Evolutionary conservation across 2,888 invertebrate genomes (phyloP).

Genomic region (Drosophila longiperda): DNA sequence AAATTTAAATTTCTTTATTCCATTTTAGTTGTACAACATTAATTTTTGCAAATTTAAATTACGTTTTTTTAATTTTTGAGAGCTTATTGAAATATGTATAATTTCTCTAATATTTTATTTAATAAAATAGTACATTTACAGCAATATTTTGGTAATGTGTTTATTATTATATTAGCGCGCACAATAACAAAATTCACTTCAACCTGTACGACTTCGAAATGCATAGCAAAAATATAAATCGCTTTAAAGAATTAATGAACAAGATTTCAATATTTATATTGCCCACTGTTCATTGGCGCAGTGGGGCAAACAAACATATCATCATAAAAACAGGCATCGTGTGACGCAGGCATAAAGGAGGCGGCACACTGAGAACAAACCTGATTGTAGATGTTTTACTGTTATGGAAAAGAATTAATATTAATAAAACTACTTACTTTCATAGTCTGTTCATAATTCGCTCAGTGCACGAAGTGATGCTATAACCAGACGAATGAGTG

Average conservation of each 20-base stretch:
- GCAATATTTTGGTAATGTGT: background rate
- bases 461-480: slow-evolving; percentile 28
- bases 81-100: background rate
- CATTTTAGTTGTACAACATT: background rate
- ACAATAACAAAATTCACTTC: background rate
- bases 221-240: background rate
- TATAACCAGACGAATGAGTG: background rate
- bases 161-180: background rate
- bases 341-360: slow-evolving; percentile 44
- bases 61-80: background rate
- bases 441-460: slow-evolving; percentile 1
- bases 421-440: background rate
- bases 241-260: background rate
- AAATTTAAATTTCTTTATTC: background rate
- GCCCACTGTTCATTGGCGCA: slow-evolving; percentile 48
- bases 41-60: background rate
- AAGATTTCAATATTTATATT: background rate
- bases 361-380: slow-evolving; percentile 29
- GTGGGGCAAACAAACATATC: slow-evolving; percentile 51
- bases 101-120: background rate
- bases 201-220: background rate
- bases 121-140: background rate
- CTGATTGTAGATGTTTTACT: background rate
- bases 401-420: background rate
- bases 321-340: slow-evolving; percentile 46